phyloP scores from a whole-genome alignment of 2,113 vertebrate genomes.

The Peromyscus maniculatus region DNA sequence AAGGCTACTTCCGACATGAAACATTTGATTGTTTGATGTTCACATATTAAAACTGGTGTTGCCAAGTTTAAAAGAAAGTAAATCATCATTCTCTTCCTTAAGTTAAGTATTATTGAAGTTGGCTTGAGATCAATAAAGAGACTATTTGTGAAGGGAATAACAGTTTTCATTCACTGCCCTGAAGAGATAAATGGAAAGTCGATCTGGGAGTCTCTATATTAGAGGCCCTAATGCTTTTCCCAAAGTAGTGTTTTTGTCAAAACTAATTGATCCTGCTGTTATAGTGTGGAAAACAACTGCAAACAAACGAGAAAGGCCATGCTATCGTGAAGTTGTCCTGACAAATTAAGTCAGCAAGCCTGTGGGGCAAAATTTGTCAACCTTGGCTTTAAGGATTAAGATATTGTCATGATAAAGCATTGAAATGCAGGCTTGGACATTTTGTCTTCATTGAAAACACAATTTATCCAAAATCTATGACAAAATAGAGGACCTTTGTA shows the following conservation, averaged over 20 bases:
- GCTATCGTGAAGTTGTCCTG: constrained; percentile 14
- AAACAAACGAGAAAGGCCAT: neutral
- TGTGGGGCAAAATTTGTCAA: neutral
- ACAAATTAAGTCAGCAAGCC: neutral
- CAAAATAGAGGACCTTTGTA: neutral
- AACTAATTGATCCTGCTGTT: neutral
- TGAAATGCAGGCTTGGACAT: neutral
- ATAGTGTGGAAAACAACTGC: neutral
- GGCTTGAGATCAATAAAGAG: constrained; percentile 35
- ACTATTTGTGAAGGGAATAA: neutral
- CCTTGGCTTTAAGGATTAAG: constrained; percentile 24
- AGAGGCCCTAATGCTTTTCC: neutral
- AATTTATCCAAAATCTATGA: constrained; percentile 10
- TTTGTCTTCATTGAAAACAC: neutral
- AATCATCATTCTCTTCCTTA: constrained; percentile 69
- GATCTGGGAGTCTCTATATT: constrained; percentile 9
- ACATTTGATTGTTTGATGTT: constrained; percentile 63
- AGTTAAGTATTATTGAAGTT: constrained; percentile 63
- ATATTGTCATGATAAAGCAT: neutral
- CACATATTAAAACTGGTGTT: constrained; percentile 63
- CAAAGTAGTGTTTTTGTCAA: neutral
- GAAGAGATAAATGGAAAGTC: constrained; percentile 17
- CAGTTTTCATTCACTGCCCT: constrained; percentile 12
- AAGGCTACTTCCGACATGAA: constrained; percentile 71
- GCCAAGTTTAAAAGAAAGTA: constrained; percentile 61